Percentiles rank a stretch among this genome's conserved stretches.
Evolutionary conservation across 2,113 vertebrate species (phyloP).

Genomic region (Equus quagga): DNA sequence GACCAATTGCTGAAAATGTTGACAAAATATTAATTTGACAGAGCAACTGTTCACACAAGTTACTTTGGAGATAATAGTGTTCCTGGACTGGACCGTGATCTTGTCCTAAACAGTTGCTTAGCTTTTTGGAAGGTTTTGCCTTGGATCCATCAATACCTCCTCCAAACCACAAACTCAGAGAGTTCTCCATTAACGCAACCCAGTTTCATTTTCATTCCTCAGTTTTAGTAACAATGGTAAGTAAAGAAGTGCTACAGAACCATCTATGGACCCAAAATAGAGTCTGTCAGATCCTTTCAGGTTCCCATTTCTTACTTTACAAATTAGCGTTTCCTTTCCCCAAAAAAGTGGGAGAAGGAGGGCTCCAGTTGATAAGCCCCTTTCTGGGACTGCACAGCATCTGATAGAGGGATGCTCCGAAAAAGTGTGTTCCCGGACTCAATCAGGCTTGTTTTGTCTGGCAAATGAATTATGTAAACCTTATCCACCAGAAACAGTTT

Average conservation of each 20-base stretch:
- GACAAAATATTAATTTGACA: not conserved
- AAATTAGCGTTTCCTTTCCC: constrained; percentile 25
- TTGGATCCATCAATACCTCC: not conserved
- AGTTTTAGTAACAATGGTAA: not conserved
- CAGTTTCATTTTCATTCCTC: not conserved
- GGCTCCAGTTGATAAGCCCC: not conserved
- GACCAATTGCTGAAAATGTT: not conserved
- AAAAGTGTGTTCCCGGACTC: constrained; percentile 81
- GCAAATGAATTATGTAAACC: constrained; percentile 96
- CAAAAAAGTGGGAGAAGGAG: not conserved
- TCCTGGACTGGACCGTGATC: not conserved
- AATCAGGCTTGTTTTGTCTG: constrained; percentile 91
- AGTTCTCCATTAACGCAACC: not conserved
- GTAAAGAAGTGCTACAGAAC: not conserved
- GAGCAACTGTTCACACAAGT: not conserved
- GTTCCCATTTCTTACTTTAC: constrained; percentile 26
- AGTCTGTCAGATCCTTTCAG: not conserved
- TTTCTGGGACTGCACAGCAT: not conserved
- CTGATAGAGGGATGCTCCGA: constrained; percentile 51
- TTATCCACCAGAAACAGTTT: constrained; percentile 92
- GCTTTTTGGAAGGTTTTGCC: not conserved
- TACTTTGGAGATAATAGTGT: not conserved
- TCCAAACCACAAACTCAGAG: not conserved
- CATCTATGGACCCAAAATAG: not conserved
- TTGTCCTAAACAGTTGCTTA: not conserved